Percentiles rank a stretch among this genome's conserved stretches.
Evolutionary conservation across 1,140 invertebrate species (phyloP).

Genomic region (Drosophila trapezifrons): DNA sequence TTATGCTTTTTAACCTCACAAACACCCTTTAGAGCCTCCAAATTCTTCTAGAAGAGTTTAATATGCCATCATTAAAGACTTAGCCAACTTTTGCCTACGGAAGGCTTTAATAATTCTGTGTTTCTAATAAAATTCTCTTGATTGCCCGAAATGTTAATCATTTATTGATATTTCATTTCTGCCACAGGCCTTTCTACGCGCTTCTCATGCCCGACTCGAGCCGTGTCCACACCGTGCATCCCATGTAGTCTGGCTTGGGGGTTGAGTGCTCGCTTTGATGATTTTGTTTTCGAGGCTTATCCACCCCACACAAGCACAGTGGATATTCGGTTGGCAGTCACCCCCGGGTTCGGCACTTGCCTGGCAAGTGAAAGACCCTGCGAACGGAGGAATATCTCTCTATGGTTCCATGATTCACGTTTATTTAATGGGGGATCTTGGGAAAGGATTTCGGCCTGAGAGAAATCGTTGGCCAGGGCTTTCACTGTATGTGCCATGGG

Average conservation of each 20-base stretch:
- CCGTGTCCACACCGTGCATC: constrained; percentile 31
- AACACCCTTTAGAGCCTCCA: neutral
- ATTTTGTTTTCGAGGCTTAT: constrained; percentile 75
- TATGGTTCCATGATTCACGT: neutral
- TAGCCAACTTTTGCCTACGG: constrained; percentile 32
- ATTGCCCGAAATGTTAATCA: constrained; percentile 59
- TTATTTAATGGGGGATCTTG: constrained; percentile 16
- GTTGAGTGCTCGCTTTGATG: constrained; percentile 71
- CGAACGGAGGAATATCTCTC: neutral
- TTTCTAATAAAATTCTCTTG: constrained; percentile 54
- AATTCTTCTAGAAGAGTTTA: neutral
- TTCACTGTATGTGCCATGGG: constrained; percentile 67
- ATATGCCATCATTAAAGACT: constrained; percentile 24
- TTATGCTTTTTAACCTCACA: neutral
- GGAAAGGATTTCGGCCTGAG: constrained; percentile 25
- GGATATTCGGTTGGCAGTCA: constrained; percentile 6
- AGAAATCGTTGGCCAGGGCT: constrained; percentile 47
- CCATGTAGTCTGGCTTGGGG: constrained; percentile 48
- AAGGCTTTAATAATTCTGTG: constrained; percentile 41
- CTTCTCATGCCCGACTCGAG: constrained; percentile 56
- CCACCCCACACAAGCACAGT: constrained; percentile 63
- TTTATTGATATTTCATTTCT: constrained; percentile 73
- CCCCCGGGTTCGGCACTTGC: neutral
- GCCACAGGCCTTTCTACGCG: constrained; percentile 72
- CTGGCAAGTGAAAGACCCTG: neutral